Percentiles rank a stretch among this genome's conserved stretches.
These are phyloP conservation scores for Liodrosophila aerea DNA, from an alignment of 2,888 invertebrate genomes.

Conservation along the genomic window DNA sequence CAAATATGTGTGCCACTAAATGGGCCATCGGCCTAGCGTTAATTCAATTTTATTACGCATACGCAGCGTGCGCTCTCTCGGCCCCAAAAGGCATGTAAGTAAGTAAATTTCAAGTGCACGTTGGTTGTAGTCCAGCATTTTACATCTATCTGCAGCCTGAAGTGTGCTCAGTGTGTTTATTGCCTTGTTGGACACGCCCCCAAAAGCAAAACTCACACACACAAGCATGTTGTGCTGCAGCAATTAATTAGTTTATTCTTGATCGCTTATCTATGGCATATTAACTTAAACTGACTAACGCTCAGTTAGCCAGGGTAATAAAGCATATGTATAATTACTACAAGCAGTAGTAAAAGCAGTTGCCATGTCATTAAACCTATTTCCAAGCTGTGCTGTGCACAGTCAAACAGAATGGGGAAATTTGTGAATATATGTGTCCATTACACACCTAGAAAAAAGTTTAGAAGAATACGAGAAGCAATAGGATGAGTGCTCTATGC, in stretches of 20 bases:
- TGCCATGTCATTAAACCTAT: too few species aligned
- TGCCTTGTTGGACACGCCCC: slow-evolving; percentile 12
- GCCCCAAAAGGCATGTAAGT: slow-evolving; percentile 31
- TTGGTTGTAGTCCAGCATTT: neutral
- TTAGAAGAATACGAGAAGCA: too few species aligned
- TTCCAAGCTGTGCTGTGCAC: too few species aligned
- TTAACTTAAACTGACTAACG: slow-evolving; percentile 19
- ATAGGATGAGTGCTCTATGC: too few species aligned
- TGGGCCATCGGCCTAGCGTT: slow-evolving; percentile 47
- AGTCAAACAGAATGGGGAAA: too few species aligned
- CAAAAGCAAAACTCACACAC: slow-evolving; percentile 8
- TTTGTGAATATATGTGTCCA: too few species aligned
- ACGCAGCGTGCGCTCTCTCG: slow-evolving; percentile 58
- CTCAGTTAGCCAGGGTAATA: neutral
- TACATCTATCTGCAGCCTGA: slow-evolving; percentile 36
- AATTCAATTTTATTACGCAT: slow-evolving; percentile 70
- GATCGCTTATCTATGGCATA: slow-evolving; percentile 28
- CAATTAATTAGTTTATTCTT: slow-evolving; percentile 56
- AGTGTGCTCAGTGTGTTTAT: slow-evolving; percentile 32
- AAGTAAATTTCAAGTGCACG: slow-evolving; percentile 39
- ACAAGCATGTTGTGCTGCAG: slow-evolving; percentile 17
- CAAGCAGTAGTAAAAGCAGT: too few species aligned
- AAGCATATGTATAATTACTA: neutral
- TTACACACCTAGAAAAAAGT: too few species aligned
- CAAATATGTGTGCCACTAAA: slow-evolving; percentile 50